Evolutionary conservation across 2,888 invertebrate species (phyloP).

Genomic region (Erpobdella octoculata): DNA sequence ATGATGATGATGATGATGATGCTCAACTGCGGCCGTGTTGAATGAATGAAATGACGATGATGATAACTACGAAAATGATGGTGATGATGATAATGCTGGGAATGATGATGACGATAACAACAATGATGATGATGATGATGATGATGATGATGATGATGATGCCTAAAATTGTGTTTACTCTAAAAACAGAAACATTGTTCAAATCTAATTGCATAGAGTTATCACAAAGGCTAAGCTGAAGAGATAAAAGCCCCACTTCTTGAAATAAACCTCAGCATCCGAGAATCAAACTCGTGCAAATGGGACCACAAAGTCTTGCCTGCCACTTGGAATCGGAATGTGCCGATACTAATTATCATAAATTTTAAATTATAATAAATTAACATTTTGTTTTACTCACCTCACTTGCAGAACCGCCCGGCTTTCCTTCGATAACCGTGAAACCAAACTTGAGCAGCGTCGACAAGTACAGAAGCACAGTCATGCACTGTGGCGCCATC

Average conservation of each 20-base stretch:
- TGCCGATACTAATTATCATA: background rate
- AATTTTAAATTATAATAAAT: background rate
- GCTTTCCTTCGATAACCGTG: constrained; percentile 81
- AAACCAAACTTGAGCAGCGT: constrained; percentile 86
- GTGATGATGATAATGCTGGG: background rate
- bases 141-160: background rate
- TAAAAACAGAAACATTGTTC: too few species aligned
- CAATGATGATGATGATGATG: background rate
- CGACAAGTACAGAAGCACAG: constrained; percentile 84
- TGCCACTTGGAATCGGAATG: background rate
- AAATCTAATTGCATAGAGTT: too few species aligned
- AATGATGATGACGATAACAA: background rate
- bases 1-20: constrained; percentile 22
- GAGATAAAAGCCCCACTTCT: too few species aligned
- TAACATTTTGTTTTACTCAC: background rate
- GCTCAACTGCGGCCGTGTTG: too few species aligned
- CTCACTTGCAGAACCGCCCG: constrained; percentile 66
- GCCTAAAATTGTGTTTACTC: too few species aligned
- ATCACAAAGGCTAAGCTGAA: too few species aligned
- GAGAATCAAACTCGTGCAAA: background rate
- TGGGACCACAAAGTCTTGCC: background rate
- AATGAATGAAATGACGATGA: background rate
- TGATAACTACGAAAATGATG: background rate
- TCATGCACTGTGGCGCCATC: constrained; percentile 77
- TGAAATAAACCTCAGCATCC: too few species aligned